phyloP scores from a whole-genome alignment of 2,888 invertebrate genomes.

The Napeogenes sylphis region DNA sequence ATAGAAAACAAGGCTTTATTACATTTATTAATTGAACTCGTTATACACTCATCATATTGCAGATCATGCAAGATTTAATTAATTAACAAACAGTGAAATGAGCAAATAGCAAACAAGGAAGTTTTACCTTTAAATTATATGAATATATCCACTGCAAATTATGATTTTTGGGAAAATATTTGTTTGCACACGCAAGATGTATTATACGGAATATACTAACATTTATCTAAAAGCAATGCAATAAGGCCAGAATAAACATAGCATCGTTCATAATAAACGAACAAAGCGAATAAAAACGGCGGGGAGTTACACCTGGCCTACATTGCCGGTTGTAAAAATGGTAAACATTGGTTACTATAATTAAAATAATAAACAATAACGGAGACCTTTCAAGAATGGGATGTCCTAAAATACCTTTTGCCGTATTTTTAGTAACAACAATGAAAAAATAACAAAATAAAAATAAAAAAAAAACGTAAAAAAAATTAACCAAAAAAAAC shows the following conservation, averaged over 20 bases:
- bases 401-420: too few relatives aligned
- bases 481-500: too few relatives aligned
- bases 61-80: too few relatives aligned
- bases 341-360: neutral
- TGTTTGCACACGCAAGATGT: constrained; percentile 3
- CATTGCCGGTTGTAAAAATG: constrained; percentile 22
- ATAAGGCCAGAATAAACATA: constrained; percentile 30
- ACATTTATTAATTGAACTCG: neutral
- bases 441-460: too few relatives aligned
- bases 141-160: neutral
- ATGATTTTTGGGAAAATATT: neutral
- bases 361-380: too few relatives aligned
- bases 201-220: constrained; percentile 17
- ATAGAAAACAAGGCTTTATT: neutral
- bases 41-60: too few relatives aligned
- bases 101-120: neutral
- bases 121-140: neutral
- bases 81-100: too few relatives aligned
- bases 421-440: too few relatives aligned
- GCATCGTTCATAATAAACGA: constrained; percentile 43
- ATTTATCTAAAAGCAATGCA: constrained; percentile 30
- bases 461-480: too few relatives aligned
- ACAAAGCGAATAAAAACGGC: constrained; percentile 41
- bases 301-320: constrained; percentile 30
- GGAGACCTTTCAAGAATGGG: too few relatives aligned